Conservation (phyloP, 2,888 invertebrate species). For the Endotricha flammealis region DNA sequence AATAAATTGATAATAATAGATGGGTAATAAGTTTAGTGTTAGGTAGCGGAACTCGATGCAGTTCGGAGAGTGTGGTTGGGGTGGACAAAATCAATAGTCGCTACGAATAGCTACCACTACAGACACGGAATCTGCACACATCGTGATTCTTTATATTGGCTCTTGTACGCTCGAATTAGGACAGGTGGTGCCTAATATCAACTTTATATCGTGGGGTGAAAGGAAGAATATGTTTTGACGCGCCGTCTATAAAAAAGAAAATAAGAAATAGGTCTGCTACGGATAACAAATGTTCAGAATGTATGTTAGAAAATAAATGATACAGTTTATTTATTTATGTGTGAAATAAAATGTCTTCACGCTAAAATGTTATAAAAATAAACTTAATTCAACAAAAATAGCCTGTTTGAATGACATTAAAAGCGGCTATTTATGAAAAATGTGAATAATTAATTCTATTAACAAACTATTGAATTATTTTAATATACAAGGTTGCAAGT, state of each 20-base stretch:
- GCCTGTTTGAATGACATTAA: too few relatives aligned
- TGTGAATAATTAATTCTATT: too few relatives aligned
- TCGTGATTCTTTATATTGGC: conserved; percentile 62
- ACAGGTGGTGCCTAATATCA: conserved; percentile 52
- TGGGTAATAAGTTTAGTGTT: conserved; percentile 44
- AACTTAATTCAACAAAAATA: too few relatives aligned
- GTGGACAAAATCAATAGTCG: conserved; percentile 77
- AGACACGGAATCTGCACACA: conserved; percentile 61
- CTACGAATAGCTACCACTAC: conserved; percentile 64
- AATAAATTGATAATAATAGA: conserved; percentile 64
- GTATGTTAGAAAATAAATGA: too few relatives aligned
- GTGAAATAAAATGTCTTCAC: too few relatives aligned
- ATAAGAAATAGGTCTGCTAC: neutral
- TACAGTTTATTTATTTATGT: too few relatives aligned
- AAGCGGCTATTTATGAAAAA: too few relatives aligned
- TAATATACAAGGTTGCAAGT: too few relatives aligned
- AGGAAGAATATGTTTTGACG: conserved; percentile 1
- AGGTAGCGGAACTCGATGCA: conserved; percentile 47
- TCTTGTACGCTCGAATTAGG: conserved; percentile 41
- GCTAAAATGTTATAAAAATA: too few relatives aligned
- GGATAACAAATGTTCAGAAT: too few relatives aligned
- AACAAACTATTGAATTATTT: too few relatives aligned
- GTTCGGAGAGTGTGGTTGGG: conserved; percentile 61
- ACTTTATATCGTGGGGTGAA: conserved; percentile 12
- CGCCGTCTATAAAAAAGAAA: neutral